A percentile compares a stretch with the other conserved stretches of the same genome.
Conservation (phyloP, 2,888 invertebrate species). For the Gerris lacustris region DNA sequence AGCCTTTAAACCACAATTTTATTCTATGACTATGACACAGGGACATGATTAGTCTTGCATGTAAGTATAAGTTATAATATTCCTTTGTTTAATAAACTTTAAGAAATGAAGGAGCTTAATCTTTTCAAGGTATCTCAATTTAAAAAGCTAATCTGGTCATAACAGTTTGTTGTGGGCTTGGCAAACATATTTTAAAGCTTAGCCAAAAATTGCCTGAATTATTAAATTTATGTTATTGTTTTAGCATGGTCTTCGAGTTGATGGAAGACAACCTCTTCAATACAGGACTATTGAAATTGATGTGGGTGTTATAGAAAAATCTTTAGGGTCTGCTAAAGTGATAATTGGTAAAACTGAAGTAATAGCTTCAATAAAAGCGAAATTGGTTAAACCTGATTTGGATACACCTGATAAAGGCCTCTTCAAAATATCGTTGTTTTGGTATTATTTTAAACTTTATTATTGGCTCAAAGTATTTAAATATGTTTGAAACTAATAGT, state of each 20-base stretch:
- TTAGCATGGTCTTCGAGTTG: constrained; percentile 72
- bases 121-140: no score
- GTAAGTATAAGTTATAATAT: no score
- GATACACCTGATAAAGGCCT: constrained; percentile 68
- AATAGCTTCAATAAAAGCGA: constrained; percentile 80
- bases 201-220: no score
- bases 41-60: no score
- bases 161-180: no score
- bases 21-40: no score
- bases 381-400: constrained; percentile 65
- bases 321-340: constrained; percentile 74
- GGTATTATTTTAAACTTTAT: constrained; percentile 42
- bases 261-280: constrained; percentile 48
- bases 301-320: constrained; percentile 69
- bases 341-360: constrained; percentile 85
- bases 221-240: no score
- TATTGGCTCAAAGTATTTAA: background rate
- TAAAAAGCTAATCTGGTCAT: no score
- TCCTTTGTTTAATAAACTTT: no score
- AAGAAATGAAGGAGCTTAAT: no score
- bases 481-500: background rate
- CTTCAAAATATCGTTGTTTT: constrained; percentile 76
- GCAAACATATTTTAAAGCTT: no score
- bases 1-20: no score
- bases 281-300: constrained; percentile 70